Conservation (phyloP, 1,140 invertebrate genomes). For the Eriocheir sinensis region DNA sequence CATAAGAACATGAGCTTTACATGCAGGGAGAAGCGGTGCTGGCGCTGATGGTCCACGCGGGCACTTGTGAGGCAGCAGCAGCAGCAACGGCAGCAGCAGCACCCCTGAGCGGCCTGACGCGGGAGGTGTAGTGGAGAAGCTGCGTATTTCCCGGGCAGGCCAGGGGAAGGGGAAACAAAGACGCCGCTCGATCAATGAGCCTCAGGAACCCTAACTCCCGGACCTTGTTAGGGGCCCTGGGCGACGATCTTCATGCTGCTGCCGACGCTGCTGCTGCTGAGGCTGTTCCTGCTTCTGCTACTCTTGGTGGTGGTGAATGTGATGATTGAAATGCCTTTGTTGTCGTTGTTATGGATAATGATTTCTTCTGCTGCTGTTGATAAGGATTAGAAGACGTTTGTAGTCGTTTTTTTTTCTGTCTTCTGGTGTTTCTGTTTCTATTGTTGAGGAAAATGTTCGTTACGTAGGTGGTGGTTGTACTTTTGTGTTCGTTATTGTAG, state of each 20-base stretch:
- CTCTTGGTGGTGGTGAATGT: background rate
- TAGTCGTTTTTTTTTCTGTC: background rate
- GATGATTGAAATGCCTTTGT: too few relatives aligned
- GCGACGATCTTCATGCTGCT: background rate
- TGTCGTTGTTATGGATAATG: too few relatives aligned
- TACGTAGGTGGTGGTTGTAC: background rate
- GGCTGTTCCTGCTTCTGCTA: too few relatives aligned
- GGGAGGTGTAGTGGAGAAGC: background rate
- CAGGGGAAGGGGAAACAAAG: background rate
- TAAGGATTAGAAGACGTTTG: background rate
- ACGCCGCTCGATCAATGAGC: background rate
- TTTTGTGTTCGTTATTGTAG: too few relatives aligned
- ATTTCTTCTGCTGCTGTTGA: background rate
- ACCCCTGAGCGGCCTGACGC: background rate
- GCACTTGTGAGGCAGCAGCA: too few relatives aligned
- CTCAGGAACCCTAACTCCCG: slow-evolving; percentile 2
- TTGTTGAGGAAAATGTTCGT: background rate
- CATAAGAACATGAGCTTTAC: background rate
- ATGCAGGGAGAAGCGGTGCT: background rate
- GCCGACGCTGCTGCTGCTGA: background rate
- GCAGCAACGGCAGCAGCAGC: background rate
- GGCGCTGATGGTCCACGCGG: background rate
- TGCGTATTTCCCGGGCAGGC: background rate
- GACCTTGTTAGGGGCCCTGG: background rate
- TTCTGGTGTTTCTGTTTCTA: background rate